phyloP scores from a whole-genome alignment of 2,888 invertebrate genomes.

The Dugesia japonica region DNA sequence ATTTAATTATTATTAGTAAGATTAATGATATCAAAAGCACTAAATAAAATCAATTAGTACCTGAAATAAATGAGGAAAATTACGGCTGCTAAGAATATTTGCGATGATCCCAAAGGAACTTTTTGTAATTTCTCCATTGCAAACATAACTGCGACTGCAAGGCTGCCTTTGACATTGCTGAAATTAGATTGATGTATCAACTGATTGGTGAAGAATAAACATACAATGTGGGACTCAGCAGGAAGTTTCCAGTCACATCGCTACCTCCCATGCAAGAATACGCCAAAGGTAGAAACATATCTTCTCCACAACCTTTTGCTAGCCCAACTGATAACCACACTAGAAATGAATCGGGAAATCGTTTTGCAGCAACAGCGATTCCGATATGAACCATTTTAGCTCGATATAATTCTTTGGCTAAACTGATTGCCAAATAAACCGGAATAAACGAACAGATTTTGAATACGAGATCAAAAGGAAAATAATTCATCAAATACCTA shows the following conservation, averaged over 20 bases:
- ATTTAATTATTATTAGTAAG: too few species aligned
- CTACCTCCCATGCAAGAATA: background rate
- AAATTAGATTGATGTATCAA: background rate
- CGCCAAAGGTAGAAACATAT: background rate
- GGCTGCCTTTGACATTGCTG: constrained; percentile 1
- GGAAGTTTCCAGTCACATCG: background rate
- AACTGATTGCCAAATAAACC: constrained; percentile 24
- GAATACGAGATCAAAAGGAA: constrained; percentile 32
- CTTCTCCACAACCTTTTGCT: constrained; percentile 27
- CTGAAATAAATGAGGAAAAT: background rate
- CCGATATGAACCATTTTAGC: constrained; percentile 25
- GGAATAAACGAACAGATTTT: constrained; percentile 20
- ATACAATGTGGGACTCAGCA: background rate
- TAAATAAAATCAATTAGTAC: background rate
- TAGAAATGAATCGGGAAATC: constrained; percentile 6
- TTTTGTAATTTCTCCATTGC: background rate
- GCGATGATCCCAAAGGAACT: background rate
- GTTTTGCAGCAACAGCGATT: constrained; percentile 24
- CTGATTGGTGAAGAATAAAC: background rate
- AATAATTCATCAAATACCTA: constrained; percentile 32
- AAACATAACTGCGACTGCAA: constrained; percentile 6
- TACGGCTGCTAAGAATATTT: background rate
- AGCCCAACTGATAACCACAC: constrained; percentile 21
- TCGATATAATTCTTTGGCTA: constrained; percentile 29
- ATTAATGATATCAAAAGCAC: too few species aligned